These are phyloP conservation scores for Chaetodon trifascialis DNA, from an alignment of 2,113 vertebrate species.

Conservation along the genomic window DNA sequence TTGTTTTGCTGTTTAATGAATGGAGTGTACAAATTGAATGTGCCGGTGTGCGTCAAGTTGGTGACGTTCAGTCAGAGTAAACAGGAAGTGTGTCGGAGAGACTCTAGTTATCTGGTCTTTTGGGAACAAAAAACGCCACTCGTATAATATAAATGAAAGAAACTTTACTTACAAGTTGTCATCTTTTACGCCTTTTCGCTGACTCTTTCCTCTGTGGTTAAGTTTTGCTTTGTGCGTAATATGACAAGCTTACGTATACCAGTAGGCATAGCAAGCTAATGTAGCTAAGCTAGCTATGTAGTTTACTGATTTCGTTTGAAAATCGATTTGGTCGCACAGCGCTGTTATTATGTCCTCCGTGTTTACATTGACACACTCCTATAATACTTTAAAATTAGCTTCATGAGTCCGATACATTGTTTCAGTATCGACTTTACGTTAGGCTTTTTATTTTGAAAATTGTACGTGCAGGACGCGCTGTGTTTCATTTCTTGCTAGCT, in stretches of 20 bases:
- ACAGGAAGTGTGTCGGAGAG: background rate
- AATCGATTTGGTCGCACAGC: background rate
- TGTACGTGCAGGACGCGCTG: conserved; percentile 13
- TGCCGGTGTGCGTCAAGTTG: conserved; percentile 40
- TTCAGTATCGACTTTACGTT: background rate
- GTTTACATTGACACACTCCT: background rate
- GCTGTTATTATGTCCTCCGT: background rate
- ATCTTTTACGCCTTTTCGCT: background rate
- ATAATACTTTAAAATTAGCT: background rate
- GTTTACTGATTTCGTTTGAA: too few relatives aligned
- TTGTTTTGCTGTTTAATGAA: background rate
- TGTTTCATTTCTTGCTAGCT: background rate
- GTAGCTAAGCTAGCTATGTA: background rate
- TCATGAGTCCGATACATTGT: background rate
- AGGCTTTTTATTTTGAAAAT: conserved; percentile 28
- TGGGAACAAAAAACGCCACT: background rate
- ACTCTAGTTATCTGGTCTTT: background rate
- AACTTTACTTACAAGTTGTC: too few relatives aligned
- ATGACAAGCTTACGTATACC: background rate
- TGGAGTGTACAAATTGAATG: background rate
- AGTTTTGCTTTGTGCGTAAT: background rate
- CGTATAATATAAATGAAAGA: background rate
- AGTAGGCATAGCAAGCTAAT: background rate
- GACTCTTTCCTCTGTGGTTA: background rate
- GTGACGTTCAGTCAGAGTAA: background rate